Base-by-base conservation (phyloP, 2,888 invertebrate genomes). In the Cactoblastis cactorum region DNA sequence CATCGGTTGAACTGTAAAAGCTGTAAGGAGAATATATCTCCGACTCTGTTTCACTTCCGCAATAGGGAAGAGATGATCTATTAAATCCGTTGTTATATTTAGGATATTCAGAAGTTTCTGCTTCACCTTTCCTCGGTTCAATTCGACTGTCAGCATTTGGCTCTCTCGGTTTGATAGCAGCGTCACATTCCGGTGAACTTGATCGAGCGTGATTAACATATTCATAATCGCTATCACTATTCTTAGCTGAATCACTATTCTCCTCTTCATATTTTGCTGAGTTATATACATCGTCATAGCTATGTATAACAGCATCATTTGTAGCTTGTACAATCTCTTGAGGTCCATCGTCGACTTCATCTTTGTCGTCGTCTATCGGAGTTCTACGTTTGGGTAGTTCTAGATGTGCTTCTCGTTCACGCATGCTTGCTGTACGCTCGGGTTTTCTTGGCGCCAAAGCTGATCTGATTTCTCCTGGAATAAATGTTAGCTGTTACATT, bases 11-110 rank as follows among this genome's bases (percentile, higher is more conserved):
- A 59, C 91, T 91, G 72, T 93, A 95, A 77, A 95, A 95, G 71
- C 94, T 94, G 77, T 95, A 95, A 0, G 95, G 95, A 6, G 95
- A 93, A 69, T 95, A 95, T 55, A 96, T 94, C 73, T 96, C 96
- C 50, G 95, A 95, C 78, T 96, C 96, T 4, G 92, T 92, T 78
- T 96, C 96, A 71, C 95, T 95, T 54, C 95, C 95, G 73, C 95
- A 96, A 77, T 95, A 96, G 4, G 95, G 95, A 45, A 95, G 88
- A 2, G 95, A 94, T 39, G 95, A 91, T 69, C 94, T 90, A 55
- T 90, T 86, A 52, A 86, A 86, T 50, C 90, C 86, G 63, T 90
- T 91, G 58, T 83, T 83, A 70, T 92, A 92, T 79, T 93, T 93
- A 56, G 92, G 91, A 66, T 91, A 93, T 53, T 91, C 92, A 12